Base-by-base conservation (phyloP, 2,888 invertebrate genomes). In the Ariolimax columbianus region DNA sequence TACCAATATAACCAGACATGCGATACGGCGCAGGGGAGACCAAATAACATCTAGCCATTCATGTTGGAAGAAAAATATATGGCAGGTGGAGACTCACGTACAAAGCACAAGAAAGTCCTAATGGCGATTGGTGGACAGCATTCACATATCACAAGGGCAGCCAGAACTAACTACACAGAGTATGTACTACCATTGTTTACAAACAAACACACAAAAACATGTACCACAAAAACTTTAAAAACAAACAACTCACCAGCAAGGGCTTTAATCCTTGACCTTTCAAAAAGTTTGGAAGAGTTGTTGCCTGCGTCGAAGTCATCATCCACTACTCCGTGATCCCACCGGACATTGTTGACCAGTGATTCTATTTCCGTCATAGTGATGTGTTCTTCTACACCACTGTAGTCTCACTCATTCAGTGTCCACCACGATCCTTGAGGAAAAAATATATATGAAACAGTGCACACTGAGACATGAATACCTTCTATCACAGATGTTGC, bases 231-330 rank as follows among this genome's bases (percentile, higher is more conserved):
- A n/a, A n/a, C n/a, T n/a, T n/a, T n/a, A n/a, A n/a, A n/a, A n/a
- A n/a, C n/a, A n/a, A n/a, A 47, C 17, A 68, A 73, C 95, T 95
- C 92, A 98, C 98, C 99, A 94, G 99, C 99, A 93, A 99, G 95
- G 90, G 99, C 99, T 95, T 99, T 99, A 94, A 99, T 99, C 94
- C 99, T 97, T 93, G 99, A 99, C 95, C 99, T 96, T 96, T 99
- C 99, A 95, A 99, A 99, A 90, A 99, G 96, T 94, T 99, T 97
- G 92, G 99, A 99, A 92, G 99, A 99, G 92, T 98, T 98, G 95
- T 98, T 98, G 93, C 98, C 99, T 94, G 99, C 99, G 95, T 99
- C 99, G 95, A 99, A 99, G 96, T 99, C 99, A 95, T 98, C 98
- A 95, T 99, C 99, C 95, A 97, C 97, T 95, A 97, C 97, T 66